Evolutionary conservation across 1,140 invertebrate genomes (phyloP), one percentile per base, ranked within the genome.

Genomic region (Sarcophaga bullata): DNA sequence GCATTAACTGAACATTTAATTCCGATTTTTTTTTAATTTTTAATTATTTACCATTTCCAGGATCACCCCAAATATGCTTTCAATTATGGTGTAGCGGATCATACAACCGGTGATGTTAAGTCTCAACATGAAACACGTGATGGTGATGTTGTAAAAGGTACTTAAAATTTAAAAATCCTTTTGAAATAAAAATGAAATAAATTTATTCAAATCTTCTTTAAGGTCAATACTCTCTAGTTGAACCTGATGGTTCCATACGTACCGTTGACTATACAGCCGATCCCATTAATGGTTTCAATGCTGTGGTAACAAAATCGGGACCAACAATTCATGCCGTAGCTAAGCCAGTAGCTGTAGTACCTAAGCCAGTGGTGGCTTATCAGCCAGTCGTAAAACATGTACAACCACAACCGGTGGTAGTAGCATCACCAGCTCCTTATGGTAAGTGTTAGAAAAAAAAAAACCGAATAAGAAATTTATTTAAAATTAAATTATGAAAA

Each of bases 191-290:
- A 52, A 8, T 8, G 52, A 10, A 52, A 80, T 5, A 52, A 50
- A 50, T 52, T 49, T 37, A 72, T 48, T 48, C 15, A 19, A 62
- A 72, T 15, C 8, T 11, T 82, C 80, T 85, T 84, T 0, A 85
- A 91, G 93, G 93, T n/a, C 93, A 93, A 89, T 94, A 93, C 84
- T 93, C 92, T 3, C 89, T 94, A 49, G 91, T 94, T 46, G 94
- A 95, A 86, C 92, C 94, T 17, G 94, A 95, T 84, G 94, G 95
- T 68, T 92, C 93, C 15, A 91, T 93, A 11, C 91, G 94, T 76
- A 94, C 92, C 17, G 93, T 94, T 13, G 92, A 93, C 83, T 94
- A 94, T 84, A 93, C 92, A 3, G 92, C 93, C 0, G 93, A 93
- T 82, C 83, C 91, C 0, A 87, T 92, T 46, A 91, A 92, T 82